Evolutionary conservation across 2,888 invertebrate genomes (phyloP), one percentile per base, ranked within the genome.

Genomic region (Fabriciana adippe): DNA sequence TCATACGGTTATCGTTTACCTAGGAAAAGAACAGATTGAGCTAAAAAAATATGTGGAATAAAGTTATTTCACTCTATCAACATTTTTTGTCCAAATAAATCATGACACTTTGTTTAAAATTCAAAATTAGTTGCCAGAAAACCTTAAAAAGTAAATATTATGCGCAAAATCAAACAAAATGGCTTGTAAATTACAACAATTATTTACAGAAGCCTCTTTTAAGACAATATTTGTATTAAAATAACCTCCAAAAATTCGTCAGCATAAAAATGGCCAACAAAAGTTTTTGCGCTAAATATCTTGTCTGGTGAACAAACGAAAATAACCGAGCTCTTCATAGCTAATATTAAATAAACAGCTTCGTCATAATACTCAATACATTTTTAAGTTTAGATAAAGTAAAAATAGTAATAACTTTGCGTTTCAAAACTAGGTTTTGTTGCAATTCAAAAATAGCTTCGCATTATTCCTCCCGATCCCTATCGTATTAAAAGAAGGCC

Each of bases 141-240:
- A 47, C 11, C n/a, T 4, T 21, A 60, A 59, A 21, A n/a, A 41
- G 3, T 13, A 41, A 45, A 16, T 60, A 26, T 50, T 50, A 2
- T 61, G 14, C n/a, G 14, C 11, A 1, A 57, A 57, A 16, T 15
- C 51, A 51, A 61, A 31, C 6, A 50, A 50, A 4, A n/a, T 8
- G 8, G 47, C 45, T 53, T 51, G 14, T 18, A 35, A 61, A 41
- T 16, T 50, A 48, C 8, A 48, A 26, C 35, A 55, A 35, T 61
- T 60, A 16, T 66, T 61, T 55, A 15, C 14, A 15, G 1, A 55
- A 26, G n/a, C 21, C 35, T 66, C 26, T 66, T 61, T 65, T 18
- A 61, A 61, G 35, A 50, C 21, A 61, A 66, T 55, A 66, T 66
- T 66, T 48, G 48, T 60, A 55, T 66, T 66, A 61, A 55, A 55